Evolutionary conservation across 2,888 invertebrate species (phyloP).

Genomic region (Phytoseiulus persimilis): DNA sequence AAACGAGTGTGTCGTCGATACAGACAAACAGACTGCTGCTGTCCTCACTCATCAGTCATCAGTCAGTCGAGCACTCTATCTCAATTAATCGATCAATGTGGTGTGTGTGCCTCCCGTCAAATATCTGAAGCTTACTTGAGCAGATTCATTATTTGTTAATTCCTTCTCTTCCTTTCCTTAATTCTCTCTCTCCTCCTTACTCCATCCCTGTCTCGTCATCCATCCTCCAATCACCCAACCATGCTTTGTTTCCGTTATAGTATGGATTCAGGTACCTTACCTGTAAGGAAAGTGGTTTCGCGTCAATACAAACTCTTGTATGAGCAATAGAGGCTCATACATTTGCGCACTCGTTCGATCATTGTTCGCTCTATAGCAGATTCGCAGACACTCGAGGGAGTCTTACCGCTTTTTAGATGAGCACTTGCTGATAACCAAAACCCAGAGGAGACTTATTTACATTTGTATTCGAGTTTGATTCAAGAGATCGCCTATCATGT

Average conservation of each 20-base stretch:
- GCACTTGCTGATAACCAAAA: constrained; percentile 37
- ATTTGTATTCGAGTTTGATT: constrained; percentile 30
- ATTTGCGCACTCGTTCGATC: too few species aligned
- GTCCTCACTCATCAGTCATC: constrained; percentile 5
- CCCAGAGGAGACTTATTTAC: constrained; percentile 37
- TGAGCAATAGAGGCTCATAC: neutral
- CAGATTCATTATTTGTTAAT: constrained; percentile 34
- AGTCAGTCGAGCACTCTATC: neutral
- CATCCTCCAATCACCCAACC: constrained; percentile 5
- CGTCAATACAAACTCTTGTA: neutral
- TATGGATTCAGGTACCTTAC: constrained; percentile 39
- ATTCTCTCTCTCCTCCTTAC: neutral
- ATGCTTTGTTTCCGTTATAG: neutral
- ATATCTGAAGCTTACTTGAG: constrained; percentile 30
- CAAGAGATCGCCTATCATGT: constrained; percentile 27
- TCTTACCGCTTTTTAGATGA: constrained; percentile 24
- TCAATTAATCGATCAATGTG: neutral
- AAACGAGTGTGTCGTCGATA: neutral
- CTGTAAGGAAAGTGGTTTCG: neutral
- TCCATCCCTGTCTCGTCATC: neutral
- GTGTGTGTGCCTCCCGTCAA: neutral
- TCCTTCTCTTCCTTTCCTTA: constrained; percentile 18
- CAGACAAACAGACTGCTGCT: constrained; percentile 5
- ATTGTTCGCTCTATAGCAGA: too few species aligned
- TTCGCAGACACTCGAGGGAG: neutral